phyloP scores from a whole-genome alignment of 2,113 vertebrate species.

The Coregonus clupeaformis region DNA sequence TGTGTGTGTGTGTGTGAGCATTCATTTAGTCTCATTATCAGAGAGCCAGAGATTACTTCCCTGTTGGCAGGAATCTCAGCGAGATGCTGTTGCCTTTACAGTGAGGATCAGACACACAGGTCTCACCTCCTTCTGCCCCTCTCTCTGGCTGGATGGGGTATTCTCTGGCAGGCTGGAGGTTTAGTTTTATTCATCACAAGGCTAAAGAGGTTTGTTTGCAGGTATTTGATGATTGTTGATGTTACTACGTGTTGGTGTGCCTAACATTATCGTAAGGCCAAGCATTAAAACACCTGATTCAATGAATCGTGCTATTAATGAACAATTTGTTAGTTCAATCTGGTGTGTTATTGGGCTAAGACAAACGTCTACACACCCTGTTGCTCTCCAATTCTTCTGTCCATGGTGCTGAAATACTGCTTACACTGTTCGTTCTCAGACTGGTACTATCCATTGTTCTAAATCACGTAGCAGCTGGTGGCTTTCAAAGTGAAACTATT shows the following conservation, averaged over 20 bases:
- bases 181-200: neutral
- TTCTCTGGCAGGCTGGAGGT: too few relatives aligned
- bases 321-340: too few relatives aligned
- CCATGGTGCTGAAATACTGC: neutral
- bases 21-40: slow-evolving; percentile 51
- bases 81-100: slow-evolving; percentile 32
- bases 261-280: too few relatives aligned
- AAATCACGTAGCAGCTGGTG: too few relatives aligned
- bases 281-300: too few relatives aligned
- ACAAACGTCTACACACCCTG: too few relatives aligned
- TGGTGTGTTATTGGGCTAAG: too few relatives aligned
- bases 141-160: neutral
- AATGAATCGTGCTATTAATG: too few relatives aligned
- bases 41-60: slow-evolving; percentile 39
- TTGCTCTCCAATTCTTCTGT: neutral
- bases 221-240: neutral
- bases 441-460: neutral
- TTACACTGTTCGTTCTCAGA: neutral
- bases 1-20: slow-evolving; percentile 6
- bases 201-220: neutral
- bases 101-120: neutral
- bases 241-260: neutral
- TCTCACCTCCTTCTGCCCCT: neutral
- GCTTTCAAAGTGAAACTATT: slow-evolving; percentile 12
- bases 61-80: slow-evolving; percentile 52